Conservation (phyloP, 1,140 invertebrate genomes). For the Philopotamus ludificatus region DNA sequence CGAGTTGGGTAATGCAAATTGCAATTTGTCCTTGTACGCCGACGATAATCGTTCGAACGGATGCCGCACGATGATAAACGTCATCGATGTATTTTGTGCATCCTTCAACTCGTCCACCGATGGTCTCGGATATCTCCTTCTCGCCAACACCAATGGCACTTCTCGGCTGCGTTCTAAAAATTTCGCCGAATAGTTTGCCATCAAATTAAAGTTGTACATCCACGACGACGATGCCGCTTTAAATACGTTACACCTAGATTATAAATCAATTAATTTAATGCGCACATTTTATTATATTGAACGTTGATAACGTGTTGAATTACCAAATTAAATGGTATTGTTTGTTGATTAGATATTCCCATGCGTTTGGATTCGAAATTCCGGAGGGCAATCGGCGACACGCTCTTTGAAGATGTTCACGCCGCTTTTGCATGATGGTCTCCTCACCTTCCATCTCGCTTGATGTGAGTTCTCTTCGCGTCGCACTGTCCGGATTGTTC, state of each 20-base stretch:
- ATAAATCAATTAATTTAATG: too few species aligned
- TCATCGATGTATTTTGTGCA: constrained; percentile 59
- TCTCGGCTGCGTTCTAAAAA: constrained; percentile 74
- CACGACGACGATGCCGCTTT: constrained; percentile 85
- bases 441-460: constrained; percentile 33
- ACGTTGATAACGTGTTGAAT: constrained; percentile 22
- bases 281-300: background rate
- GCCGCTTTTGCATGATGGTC: constrained; percentile 48
- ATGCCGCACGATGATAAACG: constrained; percentile 85
- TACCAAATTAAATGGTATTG: constrained; percentile 76
- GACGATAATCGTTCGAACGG: constrained; percentile 86
- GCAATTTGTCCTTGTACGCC: constrained; percentile 86
- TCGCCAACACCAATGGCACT: constrained; percentile 72
- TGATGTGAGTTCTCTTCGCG: constrained; percentile 24
- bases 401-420: constrained; percentile 49
- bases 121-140: constrained; percentile 75
- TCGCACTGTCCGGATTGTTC: constrained; percentile 11
- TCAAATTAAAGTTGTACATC: constrained; percentile 86
- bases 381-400: constrained; percentile 31
- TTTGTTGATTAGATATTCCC: constrained; percentile 80
- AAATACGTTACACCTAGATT: constrained; percentile 73
- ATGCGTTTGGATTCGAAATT: constrained; percentile 71
- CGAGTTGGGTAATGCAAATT: constrained; percentile 76
- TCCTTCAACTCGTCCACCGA: constrained; percentile 64
- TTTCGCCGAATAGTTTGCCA: constrained; percentile 75